A percentile compares a stretch with the other conserved stretches of the same genome.
Evolutionary conservation across 2,113 vertebrate species (phyloP).

Genomic region (Rana temporaria): DNA sequence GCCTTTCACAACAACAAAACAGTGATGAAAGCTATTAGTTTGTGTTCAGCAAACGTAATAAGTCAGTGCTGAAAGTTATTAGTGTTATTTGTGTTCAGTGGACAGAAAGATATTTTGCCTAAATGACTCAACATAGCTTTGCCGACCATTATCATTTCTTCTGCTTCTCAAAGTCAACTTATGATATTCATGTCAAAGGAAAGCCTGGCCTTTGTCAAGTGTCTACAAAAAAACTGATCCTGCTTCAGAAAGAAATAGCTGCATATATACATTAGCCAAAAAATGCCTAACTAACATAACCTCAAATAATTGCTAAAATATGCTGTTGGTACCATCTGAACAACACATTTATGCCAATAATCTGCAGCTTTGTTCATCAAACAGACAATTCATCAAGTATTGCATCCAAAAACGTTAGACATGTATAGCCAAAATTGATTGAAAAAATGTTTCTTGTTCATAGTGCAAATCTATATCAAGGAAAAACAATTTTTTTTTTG

Average conservation of each 20-base stretch:
- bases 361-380: constrained; percentile 33
- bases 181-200: neutral
- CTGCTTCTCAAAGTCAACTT: neutral
- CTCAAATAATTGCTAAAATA: constrained; percentile 12
- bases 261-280: constrained; percentile 15
- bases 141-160: neutral
- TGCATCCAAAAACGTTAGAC: neutral
- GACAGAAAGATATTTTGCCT: too few species aligned
- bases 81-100: too few species aligned
- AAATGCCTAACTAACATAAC: neutral
- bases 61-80: too few species aligned
- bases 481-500: too few species aligned
- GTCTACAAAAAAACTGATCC: neutral
- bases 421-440: neutral
- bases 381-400: constrained; percentile 12
- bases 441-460: neutral
- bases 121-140: too few species aligned
- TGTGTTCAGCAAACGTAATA: too few species aligned
- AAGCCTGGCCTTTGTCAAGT: constrained; percentile 30
- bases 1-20: too few species aligned
- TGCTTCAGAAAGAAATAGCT: constrained; percentile 18
- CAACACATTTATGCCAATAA: constrained; percentile 1
- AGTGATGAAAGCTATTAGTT: too few species aligned
- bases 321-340: neutral
- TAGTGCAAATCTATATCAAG: too few species aligned